A percentile compares a stretch with the other conserved stretches of the same genome.
Conservation (phyloP, 2,888 invertebrate species). For the Eupithecia abbreviata region DNA sequence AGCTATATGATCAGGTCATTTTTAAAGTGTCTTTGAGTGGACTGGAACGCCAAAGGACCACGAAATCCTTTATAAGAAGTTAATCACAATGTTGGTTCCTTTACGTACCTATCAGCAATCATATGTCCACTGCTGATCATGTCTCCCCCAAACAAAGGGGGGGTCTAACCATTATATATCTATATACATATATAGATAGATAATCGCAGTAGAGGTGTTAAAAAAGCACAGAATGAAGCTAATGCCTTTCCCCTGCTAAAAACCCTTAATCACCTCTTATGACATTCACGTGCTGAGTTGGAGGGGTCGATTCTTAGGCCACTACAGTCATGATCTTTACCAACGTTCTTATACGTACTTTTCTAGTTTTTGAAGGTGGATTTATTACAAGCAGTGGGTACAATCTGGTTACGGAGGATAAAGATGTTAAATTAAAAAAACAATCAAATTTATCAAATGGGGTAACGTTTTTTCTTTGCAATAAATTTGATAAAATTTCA, state of each 20-base stretch:
- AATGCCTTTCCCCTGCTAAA: not conserved
- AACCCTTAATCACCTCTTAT: not conserved
- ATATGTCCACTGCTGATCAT: too few species aligned
- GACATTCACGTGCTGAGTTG: not conserved
- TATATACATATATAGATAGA: too few species aligned
- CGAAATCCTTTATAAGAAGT: not conserved
- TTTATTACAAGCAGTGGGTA: not conserved
- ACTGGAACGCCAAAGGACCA: not conserved
- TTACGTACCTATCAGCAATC: not conserved
- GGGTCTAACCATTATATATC: too few species aligned
- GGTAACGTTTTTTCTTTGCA: slow-evolving; percentile 50
- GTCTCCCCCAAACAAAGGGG: too few species aligned
- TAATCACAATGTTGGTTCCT: not conserved
- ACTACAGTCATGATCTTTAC: not conserved
- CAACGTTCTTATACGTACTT: not conserved
- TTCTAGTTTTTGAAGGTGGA: not conserved
- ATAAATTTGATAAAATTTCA: slow-evolving; percentile 63
- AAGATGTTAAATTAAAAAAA: not conserved
- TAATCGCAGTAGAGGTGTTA: not conserved
- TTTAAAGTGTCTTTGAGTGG: not conserved
- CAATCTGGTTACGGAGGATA: not conserved
- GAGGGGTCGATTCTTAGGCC: not conserved
- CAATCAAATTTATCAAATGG: slow-evolving; percentile 36
- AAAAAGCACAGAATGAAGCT: not conserved
- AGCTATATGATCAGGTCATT: not conserved